Conservation (phyloP, 1,140 invertebrate genomes). For the Trichonephila inaurata region DNA sequence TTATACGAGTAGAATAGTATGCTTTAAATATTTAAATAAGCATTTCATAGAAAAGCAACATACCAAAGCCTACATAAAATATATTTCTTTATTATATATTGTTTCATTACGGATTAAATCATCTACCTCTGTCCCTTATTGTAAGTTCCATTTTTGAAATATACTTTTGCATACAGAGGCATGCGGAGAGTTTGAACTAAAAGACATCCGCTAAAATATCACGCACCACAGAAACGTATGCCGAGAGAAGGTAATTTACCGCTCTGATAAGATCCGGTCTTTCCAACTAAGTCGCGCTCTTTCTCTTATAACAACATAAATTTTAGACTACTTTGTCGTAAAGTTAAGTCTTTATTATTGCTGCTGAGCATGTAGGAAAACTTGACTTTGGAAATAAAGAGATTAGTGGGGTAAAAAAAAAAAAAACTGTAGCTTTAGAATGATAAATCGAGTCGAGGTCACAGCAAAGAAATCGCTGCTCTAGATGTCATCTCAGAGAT, state of each 20-base stretch:
- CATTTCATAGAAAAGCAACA: too few relatives aligned
- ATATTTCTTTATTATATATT: too few relatives aligned
- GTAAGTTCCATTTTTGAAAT: too few relatives aligned
- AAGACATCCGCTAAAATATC: neutral
- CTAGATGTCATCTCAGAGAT: slow-evolving; percentile 23
- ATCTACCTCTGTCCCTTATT: too few relatives aligned
- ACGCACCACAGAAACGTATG: neutral
- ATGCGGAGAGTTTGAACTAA: neutral
- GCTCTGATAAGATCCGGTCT: slow-evolving; percentile 50
- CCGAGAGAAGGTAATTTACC: slow-evolving; percentile 36
- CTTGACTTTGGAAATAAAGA: slow-evolving; percentile 47
- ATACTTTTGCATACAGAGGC: neutral
- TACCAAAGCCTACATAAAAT: too few relatives aligned
- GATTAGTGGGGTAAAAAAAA: neutral
- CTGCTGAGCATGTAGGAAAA: neutral
- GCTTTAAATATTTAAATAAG: too few relatives aligned
- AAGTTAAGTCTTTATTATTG: slow-evolving; percentile 76
- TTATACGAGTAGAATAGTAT: too few relatives aligned
- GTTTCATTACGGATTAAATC: too few relatives aligned
- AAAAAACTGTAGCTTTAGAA: neutral
- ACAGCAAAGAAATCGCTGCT: neutral
- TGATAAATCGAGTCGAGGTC: slow-evolving; percentile 40
- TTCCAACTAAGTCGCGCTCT: slow-evolving; percentile 42
- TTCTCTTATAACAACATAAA: slow-evolving; percentile 58
- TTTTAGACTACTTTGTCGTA: slow-evolving; percentile 67